Evolutionary conservation across 2,797 vertebrate genomes (phyloP), one percentile per base, ranked within the genome.

Genomic region (Ceyx erithaca): DNA sequence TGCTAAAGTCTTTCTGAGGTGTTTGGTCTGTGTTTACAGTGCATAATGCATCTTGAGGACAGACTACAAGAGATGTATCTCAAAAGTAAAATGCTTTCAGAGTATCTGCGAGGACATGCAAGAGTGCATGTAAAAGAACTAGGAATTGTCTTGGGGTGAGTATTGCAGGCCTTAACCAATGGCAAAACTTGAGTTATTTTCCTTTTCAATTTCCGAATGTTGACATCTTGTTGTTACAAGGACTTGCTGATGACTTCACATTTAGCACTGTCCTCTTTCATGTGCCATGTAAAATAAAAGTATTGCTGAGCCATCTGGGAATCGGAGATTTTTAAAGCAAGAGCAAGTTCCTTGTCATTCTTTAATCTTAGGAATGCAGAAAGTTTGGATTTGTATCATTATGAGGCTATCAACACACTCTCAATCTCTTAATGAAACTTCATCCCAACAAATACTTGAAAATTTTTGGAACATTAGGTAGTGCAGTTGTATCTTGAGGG

Each of bases 21-120:
- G 80, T 94, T 62, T 61, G 87, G 20, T 95, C 71, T 49, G 49
- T 58, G 30, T 96, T 94, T 59, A 13, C 96, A 99, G 98, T 99
- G 98, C 83, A 72, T 99, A 96, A 98, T 98, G 98, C 98, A 99
- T 93, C 98, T 99, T 63, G 98, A 99, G 92, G 98, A 98, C 52
- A 97, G 98, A 48, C 96, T 99, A 33, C 98, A 98, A 80, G 98
- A 98, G 96, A 97, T 99, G 96, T 99, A 98, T 95, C 98, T 98
- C 77, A 98, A 98, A 92, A 99, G 98, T 95, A 98, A 98, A 96
- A 98, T 98, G 98, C 97, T 99, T 49, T 98, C 98, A 14, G 98
- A 98, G 70, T 99, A 99, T 92, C 97, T 99, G 70, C 98, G 97
- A 85, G 98, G 98, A 88, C 98, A 99, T 73, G 98, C 97, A 14